Conservation (phyloP, 1,140 invertebrate genomes). For the Idris sp. region DNA sequence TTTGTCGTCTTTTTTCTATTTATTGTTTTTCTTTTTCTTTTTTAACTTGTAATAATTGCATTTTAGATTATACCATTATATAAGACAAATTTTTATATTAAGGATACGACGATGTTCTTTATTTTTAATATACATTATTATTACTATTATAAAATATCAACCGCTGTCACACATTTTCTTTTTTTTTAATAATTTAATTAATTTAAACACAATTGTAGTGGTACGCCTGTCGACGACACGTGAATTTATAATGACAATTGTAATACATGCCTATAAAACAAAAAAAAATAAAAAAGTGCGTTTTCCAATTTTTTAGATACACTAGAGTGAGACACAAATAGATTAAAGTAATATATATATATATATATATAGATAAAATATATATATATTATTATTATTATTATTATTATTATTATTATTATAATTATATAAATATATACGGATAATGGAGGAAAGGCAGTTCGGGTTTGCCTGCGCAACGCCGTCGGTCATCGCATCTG, state of each 20-base stretch:
- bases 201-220: constrained; percentile 29
- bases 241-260: constrained; percentile 37
- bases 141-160: no score
- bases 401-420: no score
- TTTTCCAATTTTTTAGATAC: constrained; percentile 45
- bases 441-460: constrained; percentile 59
- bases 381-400: no score
- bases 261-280: constrained; percentile 43
- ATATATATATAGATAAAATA: constrained; percentile 26
- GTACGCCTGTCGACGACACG: constrained; percentile 21
- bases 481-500: constrained; percentile 56
- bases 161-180: no score
- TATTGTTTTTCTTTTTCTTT: constrained; percentile 24
- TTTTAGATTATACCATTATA: constrained; percentile 51
- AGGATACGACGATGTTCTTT: constrained; percentile 29
- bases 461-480: constrained; percentile 41
- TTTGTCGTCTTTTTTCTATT: constrained; percentile 10
- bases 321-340: constrained; percentile 43
- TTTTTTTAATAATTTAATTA: no score
- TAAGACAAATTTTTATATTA: constrained; percentile 48
- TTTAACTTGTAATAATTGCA: no score
- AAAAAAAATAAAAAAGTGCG: no score
- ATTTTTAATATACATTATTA: constrained; percentile 40
- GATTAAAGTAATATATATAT: constrained; percentile 28
- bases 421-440: constrained; percentile 22